phyloP scores from a whole-genome alignment of 2,113 vertebrate genomes.

The Phalacrocorax aristotelis region DNA sequence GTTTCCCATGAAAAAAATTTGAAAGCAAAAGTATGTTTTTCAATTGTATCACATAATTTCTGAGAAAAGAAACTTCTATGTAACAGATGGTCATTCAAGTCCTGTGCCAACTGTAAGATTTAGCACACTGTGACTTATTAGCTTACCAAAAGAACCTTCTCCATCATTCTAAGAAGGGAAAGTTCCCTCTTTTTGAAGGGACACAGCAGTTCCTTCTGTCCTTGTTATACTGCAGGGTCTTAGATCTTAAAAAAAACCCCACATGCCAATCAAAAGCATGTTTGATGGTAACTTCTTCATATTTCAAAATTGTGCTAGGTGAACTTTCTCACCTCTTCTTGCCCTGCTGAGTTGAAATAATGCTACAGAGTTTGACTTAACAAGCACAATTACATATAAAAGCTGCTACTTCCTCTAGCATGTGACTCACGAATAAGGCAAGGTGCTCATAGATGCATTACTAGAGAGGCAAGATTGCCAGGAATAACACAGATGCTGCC shows the following conservation, averaged over 20 bases:
- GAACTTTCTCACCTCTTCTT: not conserved
- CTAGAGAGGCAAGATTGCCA: not conserved
- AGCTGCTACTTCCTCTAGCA: not conserved
- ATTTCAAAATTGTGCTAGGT: not conserved
- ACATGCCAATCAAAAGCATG: not conserved
- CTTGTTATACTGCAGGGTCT: not conserved
- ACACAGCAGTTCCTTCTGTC: not conserved
- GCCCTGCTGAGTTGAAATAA: not conserved
- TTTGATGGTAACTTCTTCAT: not conserved
- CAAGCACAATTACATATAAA: not conserved
- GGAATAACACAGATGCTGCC: not conserved
- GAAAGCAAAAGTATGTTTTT: constrained; percentile 3
- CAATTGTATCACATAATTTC: not conserved
- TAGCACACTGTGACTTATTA: constrained; percentile 27
- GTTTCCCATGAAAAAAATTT: not conserved
- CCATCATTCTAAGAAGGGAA: not conserved
- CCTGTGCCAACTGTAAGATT: not conserved
- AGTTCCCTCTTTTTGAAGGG: constrained; percentile 14
- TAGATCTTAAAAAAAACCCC: not conserved
- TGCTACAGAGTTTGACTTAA: not conserved
- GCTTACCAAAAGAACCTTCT: constrained; percentile 11
- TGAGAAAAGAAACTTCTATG: not conserved
- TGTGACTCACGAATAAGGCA: not conserved
- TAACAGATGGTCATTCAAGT: not conserved
- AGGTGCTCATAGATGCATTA: not conserved